These are phyloP conservation scores for Seriola quinqueradiata DNA, from an alignment of 2,113 vertebrate genomes.

Conservation along the genomic window DNA sequence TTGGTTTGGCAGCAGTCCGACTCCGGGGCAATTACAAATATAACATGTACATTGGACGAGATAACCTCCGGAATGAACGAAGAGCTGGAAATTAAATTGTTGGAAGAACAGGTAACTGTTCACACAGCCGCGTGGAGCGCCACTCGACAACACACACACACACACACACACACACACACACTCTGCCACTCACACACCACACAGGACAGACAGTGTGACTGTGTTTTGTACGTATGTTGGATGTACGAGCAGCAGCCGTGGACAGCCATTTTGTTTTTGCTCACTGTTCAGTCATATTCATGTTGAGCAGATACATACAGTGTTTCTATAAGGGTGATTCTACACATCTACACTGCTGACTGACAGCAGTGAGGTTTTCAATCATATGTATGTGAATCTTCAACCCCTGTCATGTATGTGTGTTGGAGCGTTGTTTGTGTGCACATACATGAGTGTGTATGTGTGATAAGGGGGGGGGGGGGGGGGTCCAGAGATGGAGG, in stretches of 20 bases:
- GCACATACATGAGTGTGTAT: not conserved
- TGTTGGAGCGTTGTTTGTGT: not conserved
- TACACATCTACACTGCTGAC: not conserved
- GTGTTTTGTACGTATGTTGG: not conserved
- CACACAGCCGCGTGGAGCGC: not conserved
- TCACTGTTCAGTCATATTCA: constrained; percentile 5
- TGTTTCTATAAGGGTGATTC: not conserved
- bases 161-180: not conserved
- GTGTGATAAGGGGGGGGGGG: not conserved
- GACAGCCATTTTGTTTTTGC: constrained; percentile 63
- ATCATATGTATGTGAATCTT: constrained; percentile 1
- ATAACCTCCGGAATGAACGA: constrained; percentile 46
- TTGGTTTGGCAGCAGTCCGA: constrained; percentile 12
- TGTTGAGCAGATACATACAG: not conserved
- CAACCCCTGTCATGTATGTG: constrained; percentile 17
- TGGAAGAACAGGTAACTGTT: constrained; percentile 27
- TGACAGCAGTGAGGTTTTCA: not conserved
- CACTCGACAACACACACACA: constrained; percentile 7
- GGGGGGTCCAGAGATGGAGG: not conserved
- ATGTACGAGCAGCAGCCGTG: constrained; percentile 5
- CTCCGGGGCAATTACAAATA: constrained; percentile 47
- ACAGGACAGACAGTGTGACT: not conserved
- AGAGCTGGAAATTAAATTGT: constrained; percentile 14
- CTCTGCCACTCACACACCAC: not conserved
- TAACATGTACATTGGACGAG: constrained; percentile 34